Base-by-base conservation (phyloP, 2,888 invertebrate species). In the Hedya salicella region DNA sequence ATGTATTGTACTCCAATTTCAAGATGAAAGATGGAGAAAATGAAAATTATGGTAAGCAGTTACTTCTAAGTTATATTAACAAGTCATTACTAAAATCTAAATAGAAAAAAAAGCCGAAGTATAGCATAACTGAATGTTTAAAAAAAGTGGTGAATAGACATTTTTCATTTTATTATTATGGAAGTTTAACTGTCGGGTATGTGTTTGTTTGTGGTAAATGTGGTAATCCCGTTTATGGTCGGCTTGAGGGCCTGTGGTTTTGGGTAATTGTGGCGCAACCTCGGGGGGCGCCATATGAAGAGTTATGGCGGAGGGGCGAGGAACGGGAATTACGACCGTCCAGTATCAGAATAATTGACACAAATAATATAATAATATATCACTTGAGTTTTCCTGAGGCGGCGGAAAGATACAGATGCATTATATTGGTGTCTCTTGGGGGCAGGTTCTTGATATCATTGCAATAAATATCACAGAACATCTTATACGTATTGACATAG, bases 181-280 rank as follows among this genome's bases (percentile, higher is more conserved):
- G 2, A 40, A 2, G 6, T 52, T 50, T 40, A 40, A n/a, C 32
- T 40, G 52, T 30, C 17, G 44, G 25, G 21, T 54, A 11, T 25
- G 16, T 56, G 60, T 60, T 56, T 57, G 62, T 64, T 57, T 57
- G 65, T 48, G 64, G 64, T 64, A 52, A 59, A 50, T 57, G 65
- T 48, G 64, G 64, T 64, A 52, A 59, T 50, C 42, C 52, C 46
- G 44, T 53, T 53, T 53, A 60, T 39, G 21, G 49, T 30, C 32
- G 19, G 30, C 30, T 52, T 50, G 57, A 50, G 25, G 57, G 64
- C 32, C 39, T 36, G 64, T 36, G 59, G 39, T 39, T 49, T 48
- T 25, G 17, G 39, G 44, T 25, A 52, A 52, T 60, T 60, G 64
- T 50, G 64, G 59, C 19, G 11, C 36, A 9, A 50, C 16, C 30